phyloP scores from a whole-genome alignment of 2,113 vertebrate species.

The Phrynosoma blainvillii region DNA sequence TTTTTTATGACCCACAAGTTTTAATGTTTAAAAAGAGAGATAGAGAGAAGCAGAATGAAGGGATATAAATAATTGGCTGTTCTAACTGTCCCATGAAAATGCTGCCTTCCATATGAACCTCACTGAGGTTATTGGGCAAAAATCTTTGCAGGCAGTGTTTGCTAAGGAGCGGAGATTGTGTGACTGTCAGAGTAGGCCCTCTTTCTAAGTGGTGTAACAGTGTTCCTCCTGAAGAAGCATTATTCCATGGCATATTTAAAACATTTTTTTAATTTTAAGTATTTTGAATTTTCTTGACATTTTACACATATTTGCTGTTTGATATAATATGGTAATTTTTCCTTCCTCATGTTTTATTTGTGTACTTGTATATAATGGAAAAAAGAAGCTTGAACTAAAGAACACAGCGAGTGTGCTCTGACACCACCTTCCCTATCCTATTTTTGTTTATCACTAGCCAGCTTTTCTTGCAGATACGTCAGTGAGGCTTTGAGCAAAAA shows the following conservation, averaged over 20 bases:
- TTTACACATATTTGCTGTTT: neutral
- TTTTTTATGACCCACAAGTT: too few relatives aligned
- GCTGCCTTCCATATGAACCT: too few relatives aligned
- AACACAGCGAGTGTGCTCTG: neutral
- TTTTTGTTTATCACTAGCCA: constrained; percentile 1
- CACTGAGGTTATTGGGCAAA: neutral
- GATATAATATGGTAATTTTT: neutral
- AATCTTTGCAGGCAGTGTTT: neutral
- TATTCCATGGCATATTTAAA: neutral
- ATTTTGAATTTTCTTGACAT: neutral
- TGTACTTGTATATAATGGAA: neutral
- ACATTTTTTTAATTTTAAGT: neutral
- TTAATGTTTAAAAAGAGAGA: too few relatives aligned
- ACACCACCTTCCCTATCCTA: neutral
- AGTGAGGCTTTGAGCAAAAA: constrained; percentile 46
- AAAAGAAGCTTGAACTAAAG: neutral
- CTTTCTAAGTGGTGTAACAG: neutral
- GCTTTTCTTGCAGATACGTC: constrained; percentile 6
- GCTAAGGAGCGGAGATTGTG: neutral
- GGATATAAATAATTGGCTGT: too few relatives aligned
- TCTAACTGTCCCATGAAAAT: too few relatives aligned
- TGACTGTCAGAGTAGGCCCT: neutral
- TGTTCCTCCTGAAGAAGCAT: neutral
- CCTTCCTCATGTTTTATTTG: neutral
- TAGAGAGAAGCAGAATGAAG: too few relatives aligned